Evolutionary conservation across 2,888 invertebrate species (phyloP).

Genomic region (Synanthedon tipuliformis): DNA sequence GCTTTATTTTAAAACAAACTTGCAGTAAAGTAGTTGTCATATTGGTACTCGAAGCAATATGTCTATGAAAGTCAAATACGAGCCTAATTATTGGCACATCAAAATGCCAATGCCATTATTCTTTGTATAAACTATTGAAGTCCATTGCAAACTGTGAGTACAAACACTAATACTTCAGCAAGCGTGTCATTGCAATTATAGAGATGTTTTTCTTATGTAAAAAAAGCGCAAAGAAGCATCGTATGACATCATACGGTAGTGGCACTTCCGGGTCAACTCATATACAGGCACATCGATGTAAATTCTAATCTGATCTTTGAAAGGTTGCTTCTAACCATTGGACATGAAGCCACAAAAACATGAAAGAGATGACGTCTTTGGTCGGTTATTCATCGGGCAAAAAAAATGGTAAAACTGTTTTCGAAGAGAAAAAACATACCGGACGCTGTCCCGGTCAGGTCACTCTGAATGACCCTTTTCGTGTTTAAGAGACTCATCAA

Average conservation of each 20-base stretch:
- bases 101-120: too few species aligned
- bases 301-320: conserved; percentile 1
- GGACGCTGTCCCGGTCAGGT: neutral
- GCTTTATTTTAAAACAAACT: too few species aligned
- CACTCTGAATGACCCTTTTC: neutral
- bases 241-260: conserved; percentile 6
- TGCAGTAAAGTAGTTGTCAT: too few species aligned
- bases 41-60: conserved; percentile 27
- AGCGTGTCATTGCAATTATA: too few species aligned
- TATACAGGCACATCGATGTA: neutral
- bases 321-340: conserved; percentile 1
- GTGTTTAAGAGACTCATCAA: too few species aligned
- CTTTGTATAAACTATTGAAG: too few species aligned
- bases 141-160: too few species aligned
- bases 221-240: neutral
- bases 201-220: too few species aligned
- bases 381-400: conserved; percentile 2
- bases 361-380: conserved; percentile 3
- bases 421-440: conserved; percentile 1
- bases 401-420: conserved; percentile 2
- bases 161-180: too few species aligned
- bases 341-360: conserved; percentile 1
- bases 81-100: conserved; percentile 13
- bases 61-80: conserved; percentile 20
- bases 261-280: conserved; percentile 7